Percentiles rank a stretch among this genome's conserved stretches.
Conservation (phyloP, 2,113 vertebrate species). For the Hyperopisus bebe region DNA sequence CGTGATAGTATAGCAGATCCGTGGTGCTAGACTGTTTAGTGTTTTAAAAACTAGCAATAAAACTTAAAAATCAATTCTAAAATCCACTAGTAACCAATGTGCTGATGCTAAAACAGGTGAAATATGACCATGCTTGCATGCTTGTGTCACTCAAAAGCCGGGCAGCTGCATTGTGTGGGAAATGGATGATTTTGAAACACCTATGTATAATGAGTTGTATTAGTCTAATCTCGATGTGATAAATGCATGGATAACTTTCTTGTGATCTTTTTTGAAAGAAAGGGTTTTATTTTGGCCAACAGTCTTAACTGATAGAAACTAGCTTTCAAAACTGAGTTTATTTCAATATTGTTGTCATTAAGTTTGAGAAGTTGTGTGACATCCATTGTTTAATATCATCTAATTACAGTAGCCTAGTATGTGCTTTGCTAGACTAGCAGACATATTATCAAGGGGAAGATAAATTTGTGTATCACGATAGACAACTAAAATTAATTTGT, state of each 20-base stretch:
- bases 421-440: neutral
- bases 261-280: neutral
- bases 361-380: neutral
- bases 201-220: neutral
- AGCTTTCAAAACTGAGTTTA: neutral
- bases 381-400: neutral
- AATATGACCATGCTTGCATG: neutral
- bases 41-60: neutral
- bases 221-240: neutral
- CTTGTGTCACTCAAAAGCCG: neutral
- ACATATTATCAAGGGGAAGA: neutral
- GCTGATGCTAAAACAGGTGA: neutral
- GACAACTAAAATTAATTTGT: neutral
- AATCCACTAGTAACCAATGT: neutral
- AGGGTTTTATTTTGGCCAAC: neutral
- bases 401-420: neutral
- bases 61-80: neutral
- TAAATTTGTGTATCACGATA: neutral
- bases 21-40: neutral
- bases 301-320: neutral
- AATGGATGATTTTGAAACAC: neutral
- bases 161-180: neutral
- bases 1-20: neutral
- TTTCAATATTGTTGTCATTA: neutral
- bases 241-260: neutral